These are phyloP conservation scores for Rhinolophus ferrumequinum DNA, from an alignment of 2,113 vertebrate genomes.

Conservation along the genomic window DNA sequence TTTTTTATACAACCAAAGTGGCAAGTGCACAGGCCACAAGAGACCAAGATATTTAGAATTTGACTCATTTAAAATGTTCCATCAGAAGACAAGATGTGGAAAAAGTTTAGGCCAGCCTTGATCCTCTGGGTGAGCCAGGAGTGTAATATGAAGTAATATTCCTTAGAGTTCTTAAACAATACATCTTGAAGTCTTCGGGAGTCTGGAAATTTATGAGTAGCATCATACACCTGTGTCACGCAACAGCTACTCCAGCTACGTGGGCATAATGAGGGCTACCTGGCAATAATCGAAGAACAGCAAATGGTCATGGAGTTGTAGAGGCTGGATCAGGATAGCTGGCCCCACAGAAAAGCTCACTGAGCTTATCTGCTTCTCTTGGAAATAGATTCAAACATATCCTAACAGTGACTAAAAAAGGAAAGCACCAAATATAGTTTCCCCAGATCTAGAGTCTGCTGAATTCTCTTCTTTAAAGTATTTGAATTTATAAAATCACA, in stretches of 20 bases:
- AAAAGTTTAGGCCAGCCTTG: background rate
- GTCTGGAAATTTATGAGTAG: background rate
- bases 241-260: background rate
- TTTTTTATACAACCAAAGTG: background rate
- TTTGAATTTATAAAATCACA: background rate
- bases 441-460: background rate
- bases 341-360: background rate
- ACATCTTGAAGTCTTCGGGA: background rate
- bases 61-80: background rate
- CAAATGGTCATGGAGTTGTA: background rate
- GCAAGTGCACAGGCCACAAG: background rate
- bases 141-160: background rate
- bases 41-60: background rate
- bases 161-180: background rate
- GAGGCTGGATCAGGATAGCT: background rate
- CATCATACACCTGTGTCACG: background rate
- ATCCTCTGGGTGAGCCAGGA: background rate
- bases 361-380: background rate
- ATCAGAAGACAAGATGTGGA: background rate
- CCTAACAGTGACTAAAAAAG: background rate
- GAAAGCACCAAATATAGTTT: background rate
- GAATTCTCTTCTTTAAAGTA: background rate
- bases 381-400: background rate
- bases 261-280: background rate
- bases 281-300: background rate